Conservation (phyloP, 2,113 vertebrate species). For the Plestiodon gilberti region DNA sequence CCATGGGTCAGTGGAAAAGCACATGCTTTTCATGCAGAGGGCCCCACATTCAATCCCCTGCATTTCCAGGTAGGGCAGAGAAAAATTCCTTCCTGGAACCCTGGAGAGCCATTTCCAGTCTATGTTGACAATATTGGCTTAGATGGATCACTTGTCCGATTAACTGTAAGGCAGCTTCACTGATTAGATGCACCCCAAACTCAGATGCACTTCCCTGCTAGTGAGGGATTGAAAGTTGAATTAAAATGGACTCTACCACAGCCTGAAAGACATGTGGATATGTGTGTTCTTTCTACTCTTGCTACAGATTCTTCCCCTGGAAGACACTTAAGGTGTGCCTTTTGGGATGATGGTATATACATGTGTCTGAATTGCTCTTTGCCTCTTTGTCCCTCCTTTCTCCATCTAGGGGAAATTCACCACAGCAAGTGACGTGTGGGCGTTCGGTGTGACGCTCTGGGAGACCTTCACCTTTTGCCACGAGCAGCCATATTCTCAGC, state of each 20-base stretch:
- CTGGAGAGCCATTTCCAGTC: too few relatives aligned
- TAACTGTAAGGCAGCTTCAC: not conserved
- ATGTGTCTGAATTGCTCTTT: not conserved
- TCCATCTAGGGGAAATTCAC: constrained; percentile 93
- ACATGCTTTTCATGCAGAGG: too few relatives aligned
- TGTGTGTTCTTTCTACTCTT: not conserved
- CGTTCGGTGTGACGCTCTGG: constrained; percentile 94
- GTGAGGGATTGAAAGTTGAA: not conserved
- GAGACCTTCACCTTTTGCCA: constrained; percentile 93
- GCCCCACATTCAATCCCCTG: too few relatives aligned
- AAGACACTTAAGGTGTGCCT: not conserved
- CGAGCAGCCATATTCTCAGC: constrained; percentile 92
- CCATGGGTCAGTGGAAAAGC: too few relatives aligned
- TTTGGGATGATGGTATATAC: not conserved
- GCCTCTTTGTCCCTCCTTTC: not conserved
- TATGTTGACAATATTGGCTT: too few relatives aligned
- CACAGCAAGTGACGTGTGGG: constrained; percentile 96
- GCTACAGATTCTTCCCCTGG: not conserved
- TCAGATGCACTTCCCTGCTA: not conserved
- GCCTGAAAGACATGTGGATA: not conserved
- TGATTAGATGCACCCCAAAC: not conserved
- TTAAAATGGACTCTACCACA: not conserved
- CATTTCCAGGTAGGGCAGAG: too few relatives aligned
- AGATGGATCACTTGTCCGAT: too few relatives aligned
- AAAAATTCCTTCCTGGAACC: too few relatives aligned